Base-by-base conservation (phyloP, 2,113 vertebrate genomes). In the Vicugna pacos region DNA sequence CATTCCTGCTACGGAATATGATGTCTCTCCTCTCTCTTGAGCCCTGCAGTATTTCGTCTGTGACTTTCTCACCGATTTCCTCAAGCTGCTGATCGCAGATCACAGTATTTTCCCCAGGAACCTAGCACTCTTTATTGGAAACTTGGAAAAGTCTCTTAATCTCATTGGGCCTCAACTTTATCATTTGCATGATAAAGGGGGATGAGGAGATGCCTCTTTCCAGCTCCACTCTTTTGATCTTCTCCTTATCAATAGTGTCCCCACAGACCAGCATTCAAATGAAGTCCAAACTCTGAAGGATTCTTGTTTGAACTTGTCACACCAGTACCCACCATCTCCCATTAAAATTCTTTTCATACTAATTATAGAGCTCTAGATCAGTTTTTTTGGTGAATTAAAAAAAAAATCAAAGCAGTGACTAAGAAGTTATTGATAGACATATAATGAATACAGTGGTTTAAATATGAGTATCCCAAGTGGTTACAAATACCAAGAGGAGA, bases 341-440 rank as follows among this genome's bases (percentile, higher is more conserved):
- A 83, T 75, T 90, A 95, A 97, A 89, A 95, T 92, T 60, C 42
- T 92, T 96, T 85, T 84, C 82, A 79, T 50, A 70, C 42, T 82
- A 96, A 93, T 75, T 89, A 96, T 6, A 93, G 67, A 73, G 46
- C 6, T 91, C 88, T 89, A n/a, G 32, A 69, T 86, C 9, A 38
- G 46, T 52, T 89, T 92, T 83, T 1, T 0, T 15, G n/a, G 30
- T 42, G 12, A 94, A 87, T 5, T 69, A 48, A 80, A 75, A 94
- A 94, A 87, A 97, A 92, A 38, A 42, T 90, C 20, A 92, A 97
- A 96, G 65, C 54, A 16, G 20, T 76, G 70, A 92, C 89, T 90
- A 84, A 86, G 73, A 85, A 92, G 38, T 75, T 95, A 95, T 91
- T 93, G 84, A 91, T 77, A 77, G 88, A 85, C 54, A 92, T 72